These are phyloP conservation scores for Cebidichthys violaceus DNA, from an alignment of 2,113 vertebrate genomes.

Conservation along the genomic window DNA sequence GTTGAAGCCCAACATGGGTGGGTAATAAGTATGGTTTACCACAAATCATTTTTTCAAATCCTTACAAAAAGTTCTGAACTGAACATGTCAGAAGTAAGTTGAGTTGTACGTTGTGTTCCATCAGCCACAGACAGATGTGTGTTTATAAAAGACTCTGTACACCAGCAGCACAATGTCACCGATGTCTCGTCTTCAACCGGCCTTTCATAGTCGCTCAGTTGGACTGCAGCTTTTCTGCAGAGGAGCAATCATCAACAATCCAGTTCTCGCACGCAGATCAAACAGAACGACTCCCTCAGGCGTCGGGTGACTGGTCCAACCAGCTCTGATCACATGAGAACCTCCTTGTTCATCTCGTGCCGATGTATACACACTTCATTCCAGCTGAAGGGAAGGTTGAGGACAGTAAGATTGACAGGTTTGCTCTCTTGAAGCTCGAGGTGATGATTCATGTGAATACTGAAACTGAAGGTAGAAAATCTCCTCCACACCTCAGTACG, in stretches of 20 bases:
- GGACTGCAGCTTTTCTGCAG: conserved; percentile 13
- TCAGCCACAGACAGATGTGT: background rate
- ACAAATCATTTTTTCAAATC: no score
- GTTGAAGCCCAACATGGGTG: no score
- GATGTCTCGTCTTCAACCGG: background rate
- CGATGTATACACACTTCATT: background rate
- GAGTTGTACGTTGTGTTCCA: background rate
- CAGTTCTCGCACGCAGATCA: conserved; percentile 61
- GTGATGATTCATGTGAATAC: background rate
- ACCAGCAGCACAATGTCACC: background rate
- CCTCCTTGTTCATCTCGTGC: background rate
- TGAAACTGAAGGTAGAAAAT: background rate
- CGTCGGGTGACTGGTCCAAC: conserved; percentile 47
- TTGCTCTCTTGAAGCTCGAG: no score
- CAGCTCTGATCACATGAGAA: conserved; percentile 31
- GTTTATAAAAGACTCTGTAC: background rate
- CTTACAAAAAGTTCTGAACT: no score
- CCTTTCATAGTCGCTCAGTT: conserved; percentile 21
- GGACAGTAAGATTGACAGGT: background rate
- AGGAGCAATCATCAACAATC: conserved; percentile 4
- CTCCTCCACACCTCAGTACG: background rate
- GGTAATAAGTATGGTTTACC: no score
- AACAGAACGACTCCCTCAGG: conserved; percentile 48
- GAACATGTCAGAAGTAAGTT: background rate
- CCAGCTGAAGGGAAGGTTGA: no score